phyloP scores from a whole-genome alignment of 2,113 vertebrate species.

The Notiomystis cincta region DNA sequence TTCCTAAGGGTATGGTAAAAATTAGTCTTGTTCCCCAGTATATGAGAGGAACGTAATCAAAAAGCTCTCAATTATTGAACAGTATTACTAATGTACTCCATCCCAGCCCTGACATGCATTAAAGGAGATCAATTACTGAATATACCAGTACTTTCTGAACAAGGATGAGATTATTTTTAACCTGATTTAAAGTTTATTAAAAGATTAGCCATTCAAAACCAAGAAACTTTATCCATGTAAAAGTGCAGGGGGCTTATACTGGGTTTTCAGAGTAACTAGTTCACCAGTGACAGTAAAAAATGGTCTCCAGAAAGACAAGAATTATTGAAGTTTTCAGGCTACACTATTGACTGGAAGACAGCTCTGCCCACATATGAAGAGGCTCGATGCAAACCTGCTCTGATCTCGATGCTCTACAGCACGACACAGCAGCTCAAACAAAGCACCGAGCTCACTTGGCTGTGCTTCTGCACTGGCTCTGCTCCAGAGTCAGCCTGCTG shows the following conservation, averaged over 20 bases:
- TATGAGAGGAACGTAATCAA: not conserved
- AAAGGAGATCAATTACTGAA: not conserved
- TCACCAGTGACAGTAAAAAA: not conserved
- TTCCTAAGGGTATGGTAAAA: not conserved
- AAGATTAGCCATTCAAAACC: not conserved
- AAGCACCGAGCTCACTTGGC: not conserved
- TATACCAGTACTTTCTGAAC: not conserved
- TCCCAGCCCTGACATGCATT: not conserved
- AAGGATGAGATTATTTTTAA: not conserved
- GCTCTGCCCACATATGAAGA: not conserved
- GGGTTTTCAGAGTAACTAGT: not conserved
- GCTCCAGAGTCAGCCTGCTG: conserved; percentile 7
- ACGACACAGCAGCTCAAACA: not conserved
- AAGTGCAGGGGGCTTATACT: not conserved
- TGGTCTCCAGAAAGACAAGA: not conserved
- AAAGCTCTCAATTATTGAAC: not conserved
- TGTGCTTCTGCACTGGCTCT: not conserved
- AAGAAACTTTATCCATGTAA: not conserved
- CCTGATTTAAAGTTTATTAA: not conserved
- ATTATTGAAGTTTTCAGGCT: not conserved
- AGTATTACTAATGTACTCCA: not conserved
- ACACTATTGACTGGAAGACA: not conserved
- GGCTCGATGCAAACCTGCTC: not conserved
- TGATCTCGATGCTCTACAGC: not conserved
- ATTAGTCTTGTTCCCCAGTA: not conserved